Evolutionary conservation across 1,140 invertebrate species (phyloP), one percentile per base, ranked within the genome.

Genomic region (Platyscapa corneri): DNA sequence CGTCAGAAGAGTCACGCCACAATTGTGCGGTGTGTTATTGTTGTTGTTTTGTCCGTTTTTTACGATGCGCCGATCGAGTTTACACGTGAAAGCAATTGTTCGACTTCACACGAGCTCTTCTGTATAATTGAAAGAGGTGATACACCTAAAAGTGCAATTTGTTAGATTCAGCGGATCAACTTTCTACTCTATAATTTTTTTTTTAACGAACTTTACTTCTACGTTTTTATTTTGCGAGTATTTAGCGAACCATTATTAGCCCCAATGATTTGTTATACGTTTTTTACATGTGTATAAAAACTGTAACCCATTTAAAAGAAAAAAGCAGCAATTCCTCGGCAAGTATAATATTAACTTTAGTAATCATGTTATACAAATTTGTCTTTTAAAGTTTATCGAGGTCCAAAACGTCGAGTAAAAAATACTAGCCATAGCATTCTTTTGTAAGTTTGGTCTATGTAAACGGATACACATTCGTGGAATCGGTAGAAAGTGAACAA

Each of bases 401-500:
- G 5, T 27, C 10, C 23, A 10, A 60, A 60, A 60, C 56, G 27
- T 60, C 23, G 23, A 60, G 23, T 27, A 60, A 60, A 23, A 60
- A 27, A 27, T 27, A 60, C 23, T 23, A 27, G 23, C 14, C 6
- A 60, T 20, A 27, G 23, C 56, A 27, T 60, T 60, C 23, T 60
- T 60, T 14, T 18, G 49, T 53, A 53, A 53, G 16, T 53, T 53
- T 27, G 2, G 23, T 60, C 56, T 60, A 27, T 27, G 23, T 60
- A 60, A 60, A 60, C 3, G 2, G 23, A 60, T 60, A 2, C 30
- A 12, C 34, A 7, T 74, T 42, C 70, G 6, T n/a, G 23, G 70
- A 42, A 74, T 42, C 37, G 23, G 20, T 74, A 42, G 70, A 74
- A 74, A 74, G 70, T 42, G 70, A 74, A 74, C 37, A 74, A 74